A percentile compares a stretch with the other conserved stretches of the same genome.
phyloP scores from a whole-genome alignment of 2,888 invertebrate species.

The Dyspetes luteomarginatus region DNA sequence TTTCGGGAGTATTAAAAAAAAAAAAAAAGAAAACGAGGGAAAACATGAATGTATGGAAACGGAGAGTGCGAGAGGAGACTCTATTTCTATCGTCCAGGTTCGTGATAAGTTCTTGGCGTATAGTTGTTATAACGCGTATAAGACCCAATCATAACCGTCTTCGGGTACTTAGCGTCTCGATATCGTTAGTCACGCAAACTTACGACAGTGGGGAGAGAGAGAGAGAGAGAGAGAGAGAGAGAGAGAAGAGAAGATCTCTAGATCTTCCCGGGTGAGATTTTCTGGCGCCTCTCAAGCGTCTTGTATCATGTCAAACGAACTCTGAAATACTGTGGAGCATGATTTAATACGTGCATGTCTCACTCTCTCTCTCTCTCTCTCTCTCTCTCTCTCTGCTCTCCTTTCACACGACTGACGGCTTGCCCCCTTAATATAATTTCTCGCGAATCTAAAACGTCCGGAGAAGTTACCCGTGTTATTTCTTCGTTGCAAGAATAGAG shows the following conservation, averaged over 20 bases:
- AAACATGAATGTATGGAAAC: neutral
- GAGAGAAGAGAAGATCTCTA: neutral
- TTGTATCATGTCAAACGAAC: constrained; percentile 67
- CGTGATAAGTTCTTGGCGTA: constrained; percentile 53
- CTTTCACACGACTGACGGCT: constrained; percentile 1
- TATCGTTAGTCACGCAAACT: constrained; percentile 75
- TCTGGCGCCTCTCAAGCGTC: constrained; percentile 58
- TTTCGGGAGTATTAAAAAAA: no score
- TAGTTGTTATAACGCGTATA: constrained; percentile 55
- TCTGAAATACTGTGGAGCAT: constrained; percentile 67
- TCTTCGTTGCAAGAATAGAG: constrained; percentile 49
- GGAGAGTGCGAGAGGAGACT: constrained; percentile 13
- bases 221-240: neutral
- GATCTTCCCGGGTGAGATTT: constrained; percentile 33
- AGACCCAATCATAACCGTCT: constrained; percentile 69
- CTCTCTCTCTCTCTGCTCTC: neutral
- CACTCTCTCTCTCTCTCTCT: constrained; percentile 37
- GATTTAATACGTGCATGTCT: constrained; percentile 58
- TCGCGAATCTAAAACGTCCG: constrained; percentile 38
- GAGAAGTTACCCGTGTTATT: constrained; percentile 32
- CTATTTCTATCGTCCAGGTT: constrained; percentile 64
- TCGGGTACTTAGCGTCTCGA: constrained; percentile 69
- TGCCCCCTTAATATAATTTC: constrained; percentile 36
- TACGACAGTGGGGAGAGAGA: constrained; percentile 59
- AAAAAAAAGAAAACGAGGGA: neutral